Base-by-base conservation (phyloP, 2,888 invertebrate genomes). In the Tenthredo distinguenda region DNA sequence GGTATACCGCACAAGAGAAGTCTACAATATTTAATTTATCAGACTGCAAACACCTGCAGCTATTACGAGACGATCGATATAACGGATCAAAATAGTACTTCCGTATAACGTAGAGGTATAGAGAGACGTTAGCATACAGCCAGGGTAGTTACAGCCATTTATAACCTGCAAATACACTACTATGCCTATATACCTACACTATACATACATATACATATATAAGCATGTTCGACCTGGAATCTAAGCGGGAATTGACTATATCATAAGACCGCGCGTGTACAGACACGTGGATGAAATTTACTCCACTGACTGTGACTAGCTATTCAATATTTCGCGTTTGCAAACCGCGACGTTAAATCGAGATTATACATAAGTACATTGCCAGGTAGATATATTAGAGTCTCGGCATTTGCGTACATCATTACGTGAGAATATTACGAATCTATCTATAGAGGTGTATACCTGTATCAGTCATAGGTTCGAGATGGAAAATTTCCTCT, bases 201-300 rank as follows among this genome's bases (percentile, higher is more conserved):
- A 37, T 74, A 43, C 9, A 31, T 34, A 12, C 3, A 18, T 43
- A 18, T 47, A 37, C 31, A 34, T 6, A 2, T 50, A 15, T 55
- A 18, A 55, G 26, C 50, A 7, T 18, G 77, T 34, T 50, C 34
- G 50, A 77, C 77, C 77, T n/a, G 77, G 47, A 77, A 77, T 50
- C 18, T 50, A 50, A 34, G 26, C 50, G n/a, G 18, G 26, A 50
- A 77, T 50, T 3, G 6, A 34, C 7, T 77, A 31, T 55, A 77
- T 18, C 6, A 77, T n/a, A 77, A 77, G 34, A 77, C 77, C 18
- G 55, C 89, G 88, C 90, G 90, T 90, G 89, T 88, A 85, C 82
- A 85, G 86, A 88, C 91, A 91, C 91, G 90, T 90, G 91, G 89
- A 88, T 90, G 89, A 91, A 89, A 91, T 91, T 90, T 90, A 86